Evolutionary conservation across 1,140 invertebrate species (phyloP), one percentile per base, ranked within the genome.

Genomic region (Popillia japonica): DNA sequence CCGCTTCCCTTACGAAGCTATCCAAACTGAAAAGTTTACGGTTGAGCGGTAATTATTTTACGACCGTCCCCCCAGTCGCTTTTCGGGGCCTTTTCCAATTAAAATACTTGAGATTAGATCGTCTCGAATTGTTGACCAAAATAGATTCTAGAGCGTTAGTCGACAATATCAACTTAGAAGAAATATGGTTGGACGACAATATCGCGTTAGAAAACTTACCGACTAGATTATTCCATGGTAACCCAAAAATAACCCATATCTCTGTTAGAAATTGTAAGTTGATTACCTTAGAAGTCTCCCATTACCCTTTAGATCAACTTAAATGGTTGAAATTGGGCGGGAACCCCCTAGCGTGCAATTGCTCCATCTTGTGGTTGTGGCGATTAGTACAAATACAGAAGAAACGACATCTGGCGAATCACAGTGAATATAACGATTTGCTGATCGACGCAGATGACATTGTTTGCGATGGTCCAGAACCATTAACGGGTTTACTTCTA

Each of bases 301-400:
- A 95, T 86, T 95, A 95, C 82, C 94, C 94, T 9, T 89, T 95
- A 75, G 94, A 95, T 84, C 90, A 91, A 75, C 84, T 96, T 78
- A 88, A 90, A 81, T 90, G 90, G 75, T 87, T 96, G 0, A 90
- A 91, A 80, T 88, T 96, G 23, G 92, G 92, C 34, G 94, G 94
- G 14, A 96, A 96, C 88, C 95, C 95, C 0, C 89, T 96, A 68
- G 89, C 92, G 75, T 97, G 96, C 86, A 96, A 96, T 87, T 97
- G 96, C 83, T 95, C 95, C 17, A 86, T 96, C 73, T 89, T 94
- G 59, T 97, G 95, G 95, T 87, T 97, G 3, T 96, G 94, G 94
- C 92, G 92, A 81, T 87, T 95, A 23, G 89, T 91, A 40, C 89
- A 90, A 81, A 89, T 90, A 73, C 88, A 89, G 82, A 87, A 85